Conservation (phyloP, 2,888 invertebrate genomes). For the Brenthis daphne region DNA sequence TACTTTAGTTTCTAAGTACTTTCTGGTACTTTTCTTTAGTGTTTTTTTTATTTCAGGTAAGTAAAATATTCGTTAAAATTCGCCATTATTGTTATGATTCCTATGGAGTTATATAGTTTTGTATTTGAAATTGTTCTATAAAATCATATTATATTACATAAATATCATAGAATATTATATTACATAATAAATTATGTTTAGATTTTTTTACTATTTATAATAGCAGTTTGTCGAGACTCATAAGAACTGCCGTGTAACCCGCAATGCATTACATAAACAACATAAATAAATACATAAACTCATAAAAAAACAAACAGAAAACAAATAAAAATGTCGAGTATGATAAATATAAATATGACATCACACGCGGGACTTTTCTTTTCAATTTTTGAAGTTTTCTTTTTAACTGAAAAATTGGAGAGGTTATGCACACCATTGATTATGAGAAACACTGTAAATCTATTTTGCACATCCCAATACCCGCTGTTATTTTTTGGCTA, state of each 20-base stretch:
- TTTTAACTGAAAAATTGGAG: slow-evolving; percentile 26
- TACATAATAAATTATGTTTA: slow-evolving; percentile 6
- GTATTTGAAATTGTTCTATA: neutral
- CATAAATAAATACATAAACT: slow-evolving; percentile 32
- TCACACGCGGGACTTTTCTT: slow-evolving; percentile 17
- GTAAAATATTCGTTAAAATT: slow-evolving; percentile 18
- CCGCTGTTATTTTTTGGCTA: slow-evolving; percentile 66
- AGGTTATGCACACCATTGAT: slow-evolving; percentile 30
- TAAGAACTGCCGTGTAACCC: slow-evolving; percentile 71
- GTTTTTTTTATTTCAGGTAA: slow-evolving; percentile 40
- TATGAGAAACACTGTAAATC: slow-evolving; percentile 69
- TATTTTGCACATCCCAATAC: slow-evolving; percentile 68
- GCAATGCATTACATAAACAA: slow-evolving; percentile 70
- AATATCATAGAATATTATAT: neutral
- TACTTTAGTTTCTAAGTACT: slow-evolving; percentile 30
- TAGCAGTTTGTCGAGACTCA: slow-evolving; percentile 30
- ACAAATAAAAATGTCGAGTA: neutral
- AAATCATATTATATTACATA: neutral
- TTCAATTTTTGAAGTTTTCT: slow-evolving; percentile 2
- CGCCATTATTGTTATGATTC: neutral
- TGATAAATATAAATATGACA: neutral
- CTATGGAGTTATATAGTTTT: neutral
- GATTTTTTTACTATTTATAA: slow-evolving; percentile 33
- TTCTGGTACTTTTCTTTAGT: slow-evolving; percentile 14
- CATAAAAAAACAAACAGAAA: neutral